A percentile compares a stretch with the other conserved stretches of the same genome.
These are phyloP conservation scores for Ligdia adustata DNA, from an alignment of 2,888 invertebrate genomes.

Conservation along the genomic window DNA sequence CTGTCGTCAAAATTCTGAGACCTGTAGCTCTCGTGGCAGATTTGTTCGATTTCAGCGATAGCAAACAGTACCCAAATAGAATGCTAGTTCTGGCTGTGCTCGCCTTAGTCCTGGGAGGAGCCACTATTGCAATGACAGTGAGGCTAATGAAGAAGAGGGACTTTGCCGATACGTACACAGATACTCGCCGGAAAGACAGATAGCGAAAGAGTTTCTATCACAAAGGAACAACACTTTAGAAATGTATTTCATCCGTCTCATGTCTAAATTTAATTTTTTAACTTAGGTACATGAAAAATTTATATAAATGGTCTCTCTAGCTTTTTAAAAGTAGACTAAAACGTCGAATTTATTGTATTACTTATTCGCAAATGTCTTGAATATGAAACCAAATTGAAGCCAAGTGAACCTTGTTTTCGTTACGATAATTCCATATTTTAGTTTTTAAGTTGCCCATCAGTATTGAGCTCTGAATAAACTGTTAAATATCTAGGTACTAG, in stretches of 20 bases:
- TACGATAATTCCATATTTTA: conserved; percentile 2
- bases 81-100: conserved; percentile 63
- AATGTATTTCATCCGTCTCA: conserved; percentile 23
- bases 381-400: conserved; percentile 1
- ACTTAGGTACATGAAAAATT: conserved; percentile 16
- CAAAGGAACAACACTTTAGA: too few relatives aligned
- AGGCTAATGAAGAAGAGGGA: conserved; percentile 57
- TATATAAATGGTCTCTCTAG: conserved; percentile 40
- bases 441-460: conserved; percentile 46
- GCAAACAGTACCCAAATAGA: conserved; percentile 50
- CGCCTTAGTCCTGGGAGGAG: conserved; percentile 55
- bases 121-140: conserved; percentile 67
- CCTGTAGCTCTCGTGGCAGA: conserved; percentile 68
- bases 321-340: conserved; percentile 23
- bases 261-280: conserved; percentile 22
- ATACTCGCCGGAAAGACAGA: conserved; percentile 64
- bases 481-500: conserved; percentile 9
- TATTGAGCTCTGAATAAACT: conserved; percentile 41
- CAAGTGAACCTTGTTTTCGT: not conserved
- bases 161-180: conserved; percentile 50
- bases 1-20: conserved; percentile 75
- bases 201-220: conserved; percentile 46
- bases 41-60: conserved; percentile 43
- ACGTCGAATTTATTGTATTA: conserved; percentile 40
- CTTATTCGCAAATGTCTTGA: conserved; percentile 16